Evolutionary conservation across 2,113 vertebrate species (phyloP), one percentile per base, ranked within the genome.

Genomic region (Polyodon spathula): DNA sequence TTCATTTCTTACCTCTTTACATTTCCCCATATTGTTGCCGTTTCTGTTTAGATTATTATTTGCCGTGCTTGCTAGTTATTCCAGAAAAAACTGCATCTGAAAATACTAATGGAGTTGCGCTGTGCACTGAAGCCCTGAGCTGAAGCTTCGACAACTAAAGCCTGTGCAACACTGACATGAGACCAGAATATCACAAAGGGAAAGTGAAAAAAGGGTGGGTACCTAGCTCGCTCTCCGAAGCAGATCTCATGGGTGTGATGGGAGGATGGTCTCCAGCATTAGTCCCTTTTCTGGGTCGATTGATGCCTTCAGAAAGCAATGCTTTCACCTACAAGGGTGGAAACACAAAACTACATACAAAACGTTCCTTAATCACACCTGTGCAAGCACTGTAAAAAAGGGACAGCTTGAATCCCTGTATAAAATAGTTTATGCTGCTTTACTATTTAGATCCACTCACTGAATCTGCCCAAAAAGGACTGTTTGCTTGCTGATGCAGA

Each of bases 201-300:
- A n/a, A n/a, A n/a, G n/a, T n/a, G n/a, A n/a, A n/a, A n/a, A n/a
- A n/a, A n/a, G n/a, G n/a, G n/a, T n/a, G n/a, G n/a, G n/a, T 84
- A 99, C 96, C 96, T 71, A 99, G 69, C 74, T 99, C 95, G 1
- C 70, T 83, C 77, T 99, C 96, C 9, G 93, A 90, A 17, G 93
- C 93, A 38, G 92, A 76, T 69, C 87, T 88, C 94, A 96, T 98
- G 2, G 96, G 95, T 2, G 96, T 99, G 68, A 99, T 99, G 4
- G 96, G 96, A 6, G 96, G 96, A 63, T 98, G 96, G 75, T 99
- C 96, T 2, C 96, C 96, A 6, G 90, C 94, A 56, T 99, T 94
- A 0, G 71, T 78, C 58, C 96, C 96, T 70, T 97, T 98, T 67
- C 93, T 83, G 0, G 96, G 95, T 15, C 82, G 90, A 74, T 97